Evolutionary conservation across 2,888 invertebrate species (phyloP).

Genomic region (Hipparchia semele): DNA sequence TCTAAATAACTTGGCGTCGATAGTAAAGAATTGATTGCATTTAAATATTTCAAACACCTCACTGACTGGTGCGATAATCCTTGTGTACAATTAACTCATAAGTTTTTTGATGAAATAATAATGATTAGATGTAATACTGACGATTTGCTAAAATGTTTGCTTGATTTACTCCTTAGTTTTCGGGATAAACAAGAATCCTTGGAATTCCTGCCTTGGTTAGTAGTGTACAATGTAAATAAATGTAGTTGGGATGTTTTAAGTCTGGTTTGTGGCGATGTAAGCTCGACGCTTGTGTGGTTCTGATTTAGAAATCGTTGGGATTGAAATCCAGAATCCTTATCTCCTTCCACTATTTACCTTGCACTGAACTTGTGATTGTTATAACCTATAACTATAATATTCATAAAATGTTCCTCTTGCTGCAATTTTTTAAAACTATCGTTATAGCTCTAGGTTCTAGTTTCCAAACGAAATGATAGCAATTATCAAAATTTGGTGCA

Average conservation of each 20-base stretch:
- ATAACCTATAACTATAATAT: neutral
- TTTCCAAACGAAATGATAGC: neutral
- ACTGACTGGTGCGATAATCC: neutral
- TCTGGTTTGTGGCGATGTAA: conserved; percentile 11
- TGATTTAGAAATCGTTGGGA: conserved; percentile 21
- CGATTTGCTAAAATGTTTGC: conserved; percentile 64
- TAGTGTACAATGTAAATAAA: conserved; percentile 78
- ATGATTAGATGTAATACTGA: conserved; percentile 27
- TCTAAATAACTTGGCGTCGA: too few species aligned
- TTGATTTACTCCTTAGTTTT: conserved; percentile 86
- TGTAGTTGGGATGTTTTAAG: conserved; percentile 52
- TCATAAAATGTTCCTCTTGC: neutral
- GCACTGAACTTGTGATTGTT: neutral
- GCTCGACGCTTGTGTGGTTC: conserved; percentile 20
- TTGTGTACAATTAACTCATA: neutral
- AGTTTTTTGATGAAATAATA: conserved; percentile 30
- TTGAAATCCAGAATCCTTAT: conserved; percentile 4
- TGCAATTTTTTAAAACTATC: neutral
- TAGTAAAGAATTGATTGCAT: neutral
- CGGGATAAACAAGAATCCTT: conserved; percentile 90
- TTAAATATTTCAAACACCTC: neutral
- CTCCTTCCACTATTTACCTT: neutral
- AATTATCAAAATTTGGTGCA: neutral
- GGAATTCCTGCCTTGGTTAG: conserved; percentile 92
- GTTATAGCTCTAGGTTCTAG: too few species aligned